A percentile compares a stretch with the other conserved stretches of the same genome.
These are phyloP conservation scores for Coenonympha arcania DNA, from an alignment of 2,888 invertebrate genomes.

Conservation along the genomic window DNA sequence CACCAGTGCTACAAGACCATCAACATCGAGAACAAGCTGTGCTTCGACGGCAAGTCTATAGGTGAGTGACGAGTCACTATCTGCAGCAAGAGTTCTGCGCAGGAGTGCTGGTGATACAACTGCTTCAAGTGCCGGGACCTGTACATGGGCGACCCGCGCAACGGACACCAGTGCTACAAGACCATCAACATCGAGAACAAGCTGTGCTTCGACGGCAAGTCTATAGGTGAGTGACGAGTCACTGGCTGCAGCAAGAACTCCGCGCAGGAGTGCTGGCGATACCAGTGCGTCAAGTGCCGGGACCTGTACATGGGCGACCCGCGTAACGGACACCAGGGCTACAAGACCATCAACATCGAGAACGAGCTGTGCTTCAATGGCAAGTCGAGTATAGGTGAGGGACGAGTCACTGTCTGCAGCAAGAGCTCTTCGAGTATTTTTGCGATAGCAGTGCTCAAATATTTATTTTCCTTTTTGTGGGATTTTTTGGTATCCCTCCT, in stretches of 20 bases:
- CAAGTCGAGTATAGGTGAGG: constrained; percentile 84
- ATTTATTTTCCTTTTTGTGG: no score
- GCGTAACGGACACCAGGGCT: constrained; percentile 94
- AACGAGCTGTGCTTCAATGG: constrained; percentile 96
- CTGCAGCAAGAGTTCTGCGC: constrained; percentile 81
- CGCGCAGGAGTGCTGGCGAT: constrained; percentile 60
- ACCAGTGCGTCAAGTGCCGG: constrained; percentile 78
- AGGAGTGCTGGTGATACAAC: constrained; percentile 41
- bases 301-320: constrained; percentile 94
- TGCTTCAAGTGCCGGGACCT: constrained; percentile 86
- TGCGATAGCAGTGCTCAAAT: neutral
- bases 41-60: constrained; percentile 92
- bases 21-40: constrained; percentile 92
- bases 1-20: constrained; percentile 97
- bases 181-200: constrained; percentile 93
- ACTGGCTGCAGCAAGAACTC: constrained; percentile 82
- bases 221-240: constrained; percentile 78
- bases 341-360: constrained; percentile 93
- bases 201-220: constrained; percentile 94
- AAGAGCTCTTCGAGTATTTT: constrained; percentile 77
- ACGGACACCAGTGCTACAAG: constrained; percentile 96
- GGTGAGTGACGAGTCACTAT: constrained; percentile 74
- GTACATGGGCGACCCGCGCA: constrained; percentile 91
- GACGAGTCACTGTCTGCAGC: constrained; percentile 69
- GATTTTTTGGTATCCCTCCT: no score